Percentiles rank a stretch among this genome's conserved stretches.
Evolutionary conservation across 2,888 invertebrate genomes (phyloP).

Genomic region (Melitaea athalia): DNA sequence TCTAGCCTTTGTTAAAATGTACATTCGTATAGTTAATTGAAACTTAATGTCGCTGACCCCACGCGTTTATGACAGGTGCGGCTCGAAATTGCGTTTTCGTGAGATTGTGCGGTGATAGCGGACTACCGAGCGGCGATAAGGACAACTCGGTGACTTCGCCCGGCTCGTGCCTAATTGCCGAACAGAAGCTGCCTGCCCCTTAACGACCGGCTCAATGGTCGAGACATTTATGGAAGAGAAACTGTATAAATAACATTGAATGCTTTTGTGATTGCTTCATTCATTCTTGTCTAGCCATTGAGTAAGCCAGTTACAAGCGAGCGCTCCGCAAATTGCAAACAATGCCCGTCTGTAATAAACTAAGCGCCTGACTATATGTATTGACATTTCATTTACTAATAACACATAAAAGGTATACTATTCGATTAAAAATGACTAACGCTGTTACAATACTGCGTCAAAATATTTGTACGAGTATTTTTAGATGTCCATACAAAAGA

Average conservation of each 20-base stretch:
- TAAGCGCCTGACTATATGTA: constrained; percentile 52
- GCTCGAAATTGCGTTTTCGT: constrained; percentile 75
- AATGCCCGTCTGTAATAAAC: constrained; percentile 63
- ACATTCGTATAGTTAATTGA: constrained; percentile 71
- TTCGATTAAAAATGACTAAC: constrained; percentile 9
- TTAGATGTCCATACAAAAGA: constrained; percentile 49
- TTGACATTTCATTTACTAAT: constrained; percentile 61
- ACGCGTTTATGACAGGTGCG: constrained; percentile 76
- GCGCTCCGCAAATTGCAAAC: constrained; percentile 62
- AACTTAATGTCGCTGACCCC: constrained; percentile 64
- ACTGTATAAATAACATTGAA: constrained; percentile 70
- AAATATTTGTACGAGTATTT: neutral
- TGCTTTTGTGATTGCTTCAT: constrained; percentile 73
- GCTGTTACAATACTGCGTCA: constrained; percentile 3
- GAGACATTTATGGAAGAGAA: constrained; percentile 71
- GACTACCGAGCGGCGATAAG: constrained; percentile 70
- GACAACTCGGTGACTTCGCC: constrained; percentile 52
- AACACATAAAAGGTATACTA: constrained; percentile 44
- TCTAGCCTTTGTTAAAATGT: constrained; percentile 67
- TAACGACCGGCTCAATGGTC: constrained; percentile 61
- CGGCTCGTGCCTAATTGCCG: constrained; percentile 68
- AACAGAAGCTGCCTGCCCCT: constrained; percentile 72
- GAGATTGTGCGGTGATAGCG: constrained; percentile 73
- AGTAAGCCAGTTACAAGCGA: constrained; percentile 58
- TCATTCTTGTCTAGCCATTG: constrained; percentile 73